Percentiles rank a stretch among this genome's conserved stretches.
Evolutionary conservation across 2,888 invertebrate genomes (phyloP).

Genomic region (Brachypalpus laphriformis): DNA sequence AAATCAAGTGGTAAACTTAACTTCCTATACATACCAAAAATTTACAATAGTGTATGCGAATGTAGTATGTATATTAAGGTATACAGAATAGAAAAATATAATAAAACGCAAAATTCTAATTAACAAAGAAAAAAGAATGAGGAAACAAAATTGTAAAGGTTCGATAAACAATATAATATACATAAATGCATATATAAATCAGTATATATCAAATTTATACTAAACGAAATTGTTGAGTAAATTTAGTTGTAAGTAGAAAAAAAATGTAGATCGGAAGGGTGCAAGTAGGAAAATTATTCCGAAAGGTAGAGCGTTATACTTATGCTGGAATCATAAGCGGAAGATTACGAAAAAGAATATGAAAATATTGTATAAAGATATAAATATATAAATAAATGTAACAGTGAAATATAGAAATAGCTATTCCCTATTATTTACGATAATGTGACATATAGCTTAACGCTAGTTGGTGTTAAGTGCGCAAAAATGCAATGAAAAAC

Average conservation of each 20-base stretch:
- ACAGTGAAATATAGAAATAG: slow-evolving; percentile 13
- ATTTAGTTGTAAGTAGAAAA: slow-evolving; percentile 39
- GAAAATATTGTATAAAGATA: slow-evolving; percentile 48
- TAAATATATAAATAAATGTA: slow-evolving; percentile 36
- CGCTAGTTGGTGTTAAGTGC: slow-evolving; percentile 27
- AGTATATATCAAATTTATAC: slow-evolving; percentile 43
- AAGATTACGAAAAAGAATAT: slow-evolving; percentile 4
- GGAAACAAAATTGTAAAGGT: slow-evolving; percentile 70
- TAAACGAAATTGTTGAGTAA: slow-evolving; percentile 41
- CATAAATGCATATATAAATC: slow-evolving; percentile 40
- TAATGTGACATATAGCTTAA: background rate
- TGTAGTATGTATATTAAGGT: slow-evolving; percentile 74
- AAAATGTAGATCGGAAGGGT: background rate
- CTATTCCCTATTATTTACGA: slow-evolving; percentile 5
- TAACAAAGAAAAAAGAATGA: slow-evolving; percentile 41
- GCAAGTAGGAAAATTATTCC: background rate
- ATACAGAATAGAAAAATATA: slow-evolving; percentile 56
- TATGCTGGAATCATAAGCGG: slow-evolving; percentile 35
- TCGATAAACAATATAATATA: slow-evolving; percentile 59
- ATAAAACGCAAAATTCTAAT: slow-evolving; percentile 49
- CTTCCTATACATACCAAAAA: slow-evolving; percentile 62
- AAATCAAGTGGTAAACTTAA: slow-evolving; percentile 47
- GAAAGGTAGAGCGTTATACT: background rate
- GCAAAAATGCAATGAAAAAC: slow-evolving; percentile 46
- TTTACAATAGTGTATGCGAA: slow-evolving; percentile 69